A percentile compares a stretch with the other conserved stretches of the same genome.
Conservation (phyloP, 1,140 invertebrate species). For the Palaemon carinicauda region DNA sequence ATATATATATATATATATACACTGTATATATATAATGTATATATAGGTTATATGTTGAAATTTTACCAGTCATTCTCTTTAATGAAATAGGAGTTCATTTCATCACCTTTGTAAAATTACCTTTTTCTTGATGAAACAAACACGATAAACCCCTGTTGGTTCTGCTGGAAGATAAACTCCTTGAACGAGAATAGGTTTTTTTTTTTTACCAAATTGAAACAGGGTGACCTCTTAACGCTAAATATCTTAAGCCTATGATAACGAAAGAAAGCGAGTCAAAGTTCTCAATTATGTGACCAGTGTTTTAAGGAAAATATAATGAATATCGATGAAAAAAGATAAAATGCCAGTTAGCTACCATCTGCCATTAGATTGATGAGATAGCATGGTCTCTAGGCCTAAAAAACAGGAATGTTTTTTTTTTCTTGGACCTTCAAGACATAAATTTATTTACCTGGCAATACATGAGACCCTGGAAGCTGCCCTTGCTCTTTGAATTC, state of each 20-base stretch:
- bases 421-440: too few relatives aligned
- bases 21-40: neutral
- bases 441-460: conserved; percentile 20
- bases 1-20: neutral
- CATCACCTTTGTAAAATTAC: too few relatives aligned
- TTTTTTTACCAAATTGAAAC: too few relatives aligned
- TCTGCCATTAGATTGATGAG: neutral
- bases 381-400: neutral
- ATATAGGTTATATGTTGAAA: neutral
- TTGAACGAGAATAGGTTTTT: too few relatives aligned
- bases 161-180: neutral
- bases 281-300: too few relatives aligned
- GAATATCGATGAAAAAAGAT: neutral
- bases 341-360: neutral
- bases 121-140: neutral
- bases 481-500: conserved; percentile 24
- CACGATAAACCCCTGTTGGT: neutral
- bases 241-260: too few relatives aligned
- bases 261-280: too few relatives aligned
- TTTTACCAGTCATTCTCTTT: neutral
- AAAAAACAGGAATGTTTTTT: neutral
- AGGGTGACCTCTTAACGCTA: too few relatives aligned
- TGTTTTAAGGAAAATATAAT: too few relatives aligned
- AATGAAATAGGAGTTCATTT: neutral
- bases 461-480: conserved; percentile 20